Base-by-base conservation (phyloP, 2,797 vertebrate species). In the Crocidura indochinensis region DNA sequence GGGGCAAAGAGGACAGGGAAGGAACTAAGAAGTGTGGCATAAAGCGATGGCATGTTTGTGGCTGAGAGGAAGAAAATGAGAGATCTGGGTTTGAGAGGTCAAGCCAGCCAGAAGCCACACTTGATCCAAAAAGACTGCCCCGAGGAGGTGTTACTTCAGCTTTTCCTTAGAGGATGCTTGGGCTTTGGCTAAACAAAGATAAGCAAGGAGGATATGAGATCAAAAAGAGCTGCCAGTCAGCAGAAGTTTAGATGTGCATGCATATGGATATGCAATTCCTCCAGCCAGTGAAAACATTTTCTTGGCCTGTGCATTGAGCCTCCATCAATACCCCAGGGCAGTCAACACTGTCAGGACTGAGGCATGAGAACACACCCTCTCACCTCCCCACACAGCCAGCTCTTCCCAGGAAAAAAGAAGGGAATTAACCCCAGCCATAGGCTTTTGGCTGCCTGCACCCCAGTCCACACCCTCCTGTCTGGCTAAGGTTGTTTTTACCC, bases 351-450 rank as follows among this genome's bases (percentile, higher is more conserved):
- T 95, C 94, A 94, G 38, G 24, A 72, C 47, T 84, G 7, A 92
- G 82, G 87, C 92, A 95, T 94, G 94, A 80, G 80, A 90, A 51
- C 82, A 8, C 56, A 0, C 94, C 95, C 91, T 77, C 56, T 88
- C 90, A 53, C 38, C 77, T 69, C 85, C 79, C 76, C 77, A 64
- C 69, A 74, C 77, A 76, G 81, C 67, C 68, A 14, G 49, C 67
- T 87, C 83, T 88, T 46, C 87, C 84, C 71, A 53, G 76, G 92
- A 88, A 89, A 87, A 79, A 29, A 49, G 71, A 82, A 15, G 17
- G 44, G n/a, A 60, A 53, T 89, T 69, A 12, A 53, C 81, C 8
- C 0, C 10, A 3, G 68, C 60, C 29, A 85, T 90, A 95, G 95
- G 96, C 93, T 91, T 71, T 75, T 79, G 64, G 56, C 95, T 53